These are phyloP conservation scores for Heterotilapia buettikoferi DNA, from an alignment of 2,113 vertebrate species.

Conservation along the genomic window DNA sequence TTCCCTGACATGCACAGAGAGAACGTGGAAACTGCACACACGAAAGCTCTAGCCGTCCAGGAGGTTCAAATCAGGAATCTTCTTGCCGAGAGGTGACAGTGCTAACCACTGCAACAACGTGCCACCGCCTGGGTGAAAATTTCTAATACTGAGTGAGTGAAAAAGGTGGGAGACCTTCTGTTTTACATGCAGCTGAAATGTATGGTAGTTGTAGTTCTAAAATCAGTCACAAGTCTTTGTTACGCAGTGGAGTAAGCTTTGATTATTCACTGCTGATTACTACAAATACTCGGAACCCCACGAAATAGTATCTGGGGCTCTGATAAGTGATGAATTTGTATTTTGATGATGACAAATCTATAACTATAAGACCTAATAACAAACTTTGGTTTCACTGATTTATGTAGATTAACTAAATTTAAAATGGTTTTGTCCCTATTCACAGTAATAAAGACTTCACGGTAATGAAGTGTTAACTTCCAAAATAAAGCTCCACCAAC, in stretches of 20 bases:
- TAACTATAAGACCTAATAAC: neutral
- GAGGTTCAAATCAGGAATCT: neutral
- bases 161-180: neutral
- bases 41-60: neutral
- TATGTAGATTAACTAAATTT: neutral
- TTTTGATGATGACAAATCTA: neutral
- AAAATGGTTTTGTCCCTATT: neutral
- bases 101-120: neutral
- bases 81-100: neutral
- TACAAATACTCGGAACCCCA: neutral
- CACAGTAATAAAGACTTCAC: neutral
- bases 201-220: neutral
- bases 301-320: neutral
- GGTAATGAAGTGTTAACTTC: neutral
- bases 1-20: neutral
- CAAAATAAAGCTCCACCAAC: neutral
- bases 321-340: neutral
- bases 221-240: neutral
- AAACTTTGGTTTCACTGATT: neutral
- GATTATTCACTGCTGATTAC: neutral
- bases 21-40: neutral
- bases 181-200: neutral
- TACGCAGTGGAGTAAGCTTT: neutral
- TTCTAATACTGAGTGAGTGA: neutral
- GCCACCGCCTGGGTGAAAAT: neutral